phyloP scores from a whole-genome alignment of 2,113 vertebrate genomes.

The Columba livia region DNA sequence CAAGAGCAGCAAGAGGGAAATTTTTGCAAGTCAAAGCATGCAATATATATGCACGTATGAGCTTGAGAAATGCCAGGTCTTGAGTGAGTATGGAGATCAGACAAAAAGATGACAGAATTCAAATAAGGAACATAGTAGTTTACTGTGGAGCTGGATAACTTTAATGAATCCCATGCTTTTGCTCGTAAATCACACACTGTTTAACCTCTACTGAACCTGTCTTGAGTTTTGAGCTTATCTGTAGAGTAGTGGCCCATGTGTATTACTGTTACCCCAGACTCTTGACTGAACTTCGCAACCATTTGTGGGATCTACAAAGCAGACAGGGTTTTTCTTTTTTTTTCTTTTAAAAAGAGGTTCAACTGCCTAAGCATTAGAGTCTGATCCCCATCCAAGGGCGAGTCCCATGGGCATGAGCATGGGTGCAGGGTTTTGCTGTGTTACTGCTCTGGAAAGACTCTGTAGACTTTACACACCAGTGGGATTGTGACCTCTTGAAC shows the following conservation, averaged over 20 bases:
- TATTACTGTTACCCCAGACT: accelerated
- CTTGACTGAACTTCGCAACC: background rate
- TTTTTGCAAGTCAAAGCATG: conserved; percentile 21
- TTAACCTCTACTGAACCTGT: accelerated
- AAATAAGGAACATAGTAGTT: background rate
- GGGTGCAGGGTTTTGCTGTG: background rate
- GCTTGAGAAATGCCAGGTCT: background rate
- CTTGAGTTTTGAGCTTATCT: background rate
- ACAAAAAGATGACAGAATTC: background rate
- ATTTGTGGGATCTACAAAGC: background rate
- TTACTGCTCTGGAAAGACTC: background rate
- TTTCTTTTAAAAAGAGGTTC: background rate
- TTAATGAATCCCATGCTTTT: background rate
- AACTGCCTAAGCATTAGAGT: background rate
- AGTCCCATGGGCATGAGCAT: background rate
- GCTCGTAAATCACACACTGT: background rate
- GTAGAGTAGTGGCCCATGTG: background rate
- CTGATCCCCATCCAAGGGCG: background rate
- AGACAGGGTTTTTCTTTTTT: background rate
- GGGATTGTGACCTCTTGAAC: background rate
- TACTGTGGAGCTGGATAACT: background rate
- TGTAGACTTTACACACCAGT: background rate
- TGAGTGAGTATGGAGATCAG: background rate
- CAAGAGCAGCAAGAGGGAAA: background rate
- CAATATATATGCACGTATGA: background rate